Evolutionary conservation across 2,113 vertebrate genomes (phyloP).

Genomic region (Danio rerio): GRCz12tu NC_133188.1:23703001-23703500

Average conservation of each 20-base stretch:
- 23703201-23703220: background rate
- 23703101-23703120: background rate
- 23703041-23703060: background rate
- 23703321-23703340: background rate
- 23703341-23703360: background rate
- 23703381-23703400: background rate
- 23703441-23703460: conserved; percentile 7
- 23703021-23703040: background rate
- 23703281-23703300: background rate
- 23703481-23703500: conserved; percentile 7
- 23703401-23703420: conserved; percentile 14
- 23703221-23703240: background rate
- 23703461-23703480: conserved; percentile 16
- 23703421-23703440: background rate
- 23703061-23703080: conserved; percentile 7
- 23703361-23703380: background rate
- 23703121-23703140: background rate
- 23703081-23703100: background rate
- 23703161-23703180: conserved; percentile 20
- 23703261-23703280: background rate
- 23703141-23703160: conserved; percentile 10
- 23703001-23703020: background rate
- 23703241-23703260: background rate
- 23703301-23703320: background rate
- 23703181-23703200: conserved; percentile 1